Conservation (phyloP, 2,888 invertebrate genomes). For the Xanthorhoe designata region DNA sequence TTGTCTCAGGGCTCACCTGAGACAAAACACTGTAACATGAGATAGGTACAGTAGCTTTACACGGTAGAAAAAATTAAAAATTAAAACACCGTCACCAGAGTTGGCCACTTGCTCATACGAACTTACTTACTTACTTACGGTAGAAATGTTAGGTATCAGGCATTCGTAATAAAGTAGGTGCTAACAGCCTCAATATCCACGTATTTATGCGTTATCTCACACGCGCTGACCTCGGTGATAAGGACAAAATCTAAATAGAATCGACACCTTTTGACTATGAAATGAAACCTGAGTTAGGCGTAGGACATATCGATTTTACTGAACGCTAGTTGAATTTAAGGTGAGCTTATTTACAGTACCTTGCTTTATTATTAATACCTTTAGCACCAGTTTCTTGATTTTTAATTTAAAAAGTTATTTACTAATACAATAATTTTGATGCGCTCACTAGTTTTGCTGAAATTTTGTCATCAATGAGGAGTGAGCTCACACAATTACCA, state of each 20-base stretch:
- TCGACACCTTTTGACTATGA: constrained; percentile 22
- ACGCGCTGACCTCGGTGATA: constrained; percentile 34
- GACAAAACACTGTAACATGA: too few species aligned
- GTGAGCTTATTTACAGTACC: neutral
- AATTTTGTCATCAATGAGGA: too few species aligned
- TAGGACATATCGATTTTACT: constrained; percentile 10
- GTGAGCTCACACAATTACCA: too few species aligned
- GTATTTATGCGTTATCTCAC: constrained; percentile 28
- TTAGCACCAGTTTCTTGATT: neutral
- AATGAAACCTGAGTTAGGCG: constrained; percentile 20
- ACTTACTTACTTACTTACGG: too few species aligned
- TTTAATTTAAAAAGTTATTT: too few species aligned
- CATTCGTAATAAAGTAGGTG: constrained; percentile 5
- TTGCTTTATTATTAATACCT: neutral
- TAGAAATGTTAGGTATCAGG: constrained; percentile 4
- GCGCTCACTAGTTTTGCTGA: too few species aligned
- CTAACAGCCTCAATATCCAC: constrained; percentile 5
- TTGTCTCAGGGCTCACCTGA: too few species aligned
- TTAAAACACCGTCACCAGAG: too few species aligned
- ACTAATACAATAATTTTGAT: too few species aligned
- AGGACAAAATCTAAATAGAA: constrained; percentile 36
- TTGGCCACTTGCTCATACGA: too few species aligned
- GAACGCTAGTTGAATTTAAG: neutral
- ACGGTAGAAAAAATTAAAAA: too few species aligned
- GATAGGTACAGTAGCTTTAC: too few species aligned